A percentile compares a stretch with the other conserved stretches of the same genome.
phyloP scores from a whole-genome alignment of 1,140 invertebrate species.

The Leptinotarsa texana region DNA sequence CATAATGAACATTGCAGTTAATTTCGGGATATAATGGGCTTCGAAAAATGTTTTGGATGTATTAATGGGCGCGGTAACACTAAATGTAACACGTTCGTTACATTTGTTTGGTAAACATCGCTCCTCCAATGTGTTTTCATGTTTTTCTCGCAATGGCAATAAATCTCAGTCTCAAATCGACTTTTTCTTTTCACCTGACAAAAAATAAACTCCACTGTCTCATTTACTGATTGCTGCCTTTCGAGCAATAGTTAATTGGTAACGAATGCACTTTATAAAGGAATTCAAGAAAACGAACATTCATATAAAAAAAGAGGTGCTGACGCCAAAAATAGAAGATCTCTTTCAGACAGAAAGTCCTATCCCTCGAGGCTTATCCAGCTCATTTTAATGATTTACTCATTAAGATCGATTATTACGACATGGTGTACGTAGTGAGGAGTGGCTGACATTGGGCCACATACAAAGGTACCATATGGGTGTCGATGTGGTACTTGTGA shows the following conservation, averaged over 20 bases:
- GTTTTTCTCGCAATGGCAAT: not conserved
- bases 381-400: conserved; percentile 9
- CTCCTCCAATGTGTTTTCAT: too few relatives aligned
- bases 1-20: too few relatives aligned
- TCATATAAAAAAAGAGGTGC: not conserved
- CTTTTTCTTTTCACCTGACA: not conserved
- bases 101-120: too few relatives aligned
- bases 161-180: not conserved
- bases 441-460: conserved; percentile 38
- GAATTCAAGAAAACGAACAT: not conserved
- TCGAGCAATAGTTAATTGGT: not conserved
- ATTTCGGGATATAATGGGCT: too few relatives aligned
- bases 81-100: too few relatives aligned
- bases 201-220: not conserved
- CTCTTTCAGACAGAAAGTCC: conserved; percentile 15
- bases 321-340: conserved; percentile 5
- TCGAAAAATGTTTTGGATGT: too few relatives aligned
- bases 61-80: too few relatives aligned
- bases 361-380: not conserved
- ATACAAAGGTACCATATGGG: conserved; percentile 33
- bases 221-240: not conserved
- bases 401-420: conserved; percentile 16
- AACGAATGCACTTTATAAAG: not conserved
- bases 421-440: conserved; percentile 16
- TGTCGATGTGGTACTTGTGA: conserved; percentile 5